Evolutionary conservation across 2,888 invertebrate genomes (phyloP).

Genomic region (Drosophila koepferae): DNA sequence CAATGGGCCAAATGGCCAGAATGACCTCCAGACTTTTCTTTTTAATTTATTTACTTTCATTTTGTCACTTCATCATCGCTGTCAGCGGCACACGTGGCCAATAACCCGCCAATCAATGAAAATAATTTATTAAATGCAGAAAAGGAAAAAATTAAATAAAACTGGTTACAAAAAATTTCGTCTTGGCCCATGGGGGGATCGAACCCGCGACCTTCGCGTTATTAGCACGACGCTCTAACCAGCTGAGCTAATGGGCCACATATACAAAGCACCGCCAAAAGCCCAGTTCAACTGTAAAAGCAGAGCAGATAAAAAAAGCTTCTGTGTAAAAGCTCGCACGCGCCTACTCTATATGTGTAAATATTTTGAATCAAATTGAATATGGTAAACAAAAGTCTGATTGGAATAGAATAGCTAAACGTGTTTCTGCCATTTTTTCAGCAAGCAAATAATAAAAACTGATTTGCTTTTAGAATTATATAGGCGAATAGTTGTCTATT

Average conservation of each 20-base stretch:
- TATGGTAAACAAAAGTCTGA: conserved; percentile 1
- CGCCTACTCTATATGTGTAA: conserved; percentile 10
- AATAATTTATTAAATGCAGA: conserved; percentile 53
- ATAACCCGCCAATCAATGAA: conserved; percentile 52
- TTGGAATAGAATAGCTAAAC: conserved; percentile 24
- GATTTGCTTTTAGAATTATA: conserved; percentile 40
- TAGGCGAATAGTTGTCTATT: neutral
- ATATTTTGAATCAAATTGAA: conserved; percentile 15
- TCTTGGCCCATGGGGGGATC: conserved; percentile 85
- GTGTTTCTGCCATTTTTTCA: conserved; percentile 27
- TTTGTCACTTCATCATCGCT: conserved; percentile 74
- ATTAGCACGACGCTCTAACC: conserved; percentile 86
- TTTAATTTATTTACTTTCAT: conserved; percentile 67
- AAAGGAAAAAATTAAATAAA: conserved; percentile 24
- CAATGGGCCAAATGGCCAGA: neutral
- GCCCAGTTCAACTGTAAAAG: conserved; percentile 15
- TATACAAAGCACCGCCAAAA: neutral
- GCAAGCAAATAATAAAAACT: conserved; percentile 43
- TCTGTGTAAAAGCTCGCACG: neutral
- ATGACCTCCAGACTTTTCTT: conserved; percentile 37
- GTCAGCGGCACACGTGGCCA: conserved; percentile 67
- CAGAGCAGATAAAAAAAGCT: conserved; percentile 30
- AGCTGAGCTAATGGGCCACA: conserved; percentile 85
- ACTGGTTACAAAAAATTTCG: neutral
- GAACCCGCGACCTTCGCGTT: conserved; percentile 86